Percentiles rank a stretch among this genome's conserved stretches.
These are phyloP conservation scores for Pyrocephalus nanus DNA, from an alignment of 2,797 vertebrate genomes.

Conservation along the genomic window DNA sequence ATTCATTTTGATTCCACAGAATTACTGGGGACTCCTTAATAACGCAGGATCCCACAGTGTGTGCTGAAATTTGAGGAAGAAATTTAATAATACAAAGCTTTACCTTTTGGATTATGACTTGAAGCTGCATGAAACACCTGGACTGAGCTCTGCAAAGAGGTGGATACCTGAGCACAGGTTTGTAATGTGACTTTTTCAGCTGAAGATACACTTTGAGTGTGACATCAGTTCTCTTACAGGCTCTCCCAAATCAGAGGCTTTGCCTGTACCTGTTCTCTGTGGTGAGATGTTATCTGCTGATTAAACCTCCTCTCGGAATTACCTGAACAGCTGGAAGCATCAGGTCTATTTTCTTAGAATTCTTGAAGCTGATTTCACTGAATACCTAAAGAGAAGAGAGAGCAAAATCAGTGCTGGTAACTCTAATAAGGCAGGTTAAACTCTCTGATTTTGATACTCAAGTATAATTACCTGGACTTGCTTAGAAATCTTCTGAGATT, in stretches of 20 bases:
- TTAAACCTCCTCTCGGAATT: not conserved
- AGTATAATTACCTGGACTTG: not conserved
- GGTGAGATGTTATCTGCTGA: not conserved
- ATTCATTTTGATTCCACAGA: not conserved
- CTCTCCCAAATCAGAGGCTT: not conserved
- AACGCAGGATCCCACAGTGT: accelerated
- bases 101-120: not conserved
- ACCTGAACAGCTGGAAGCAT: not conserved
- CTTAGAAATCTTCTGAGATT: not conserved
- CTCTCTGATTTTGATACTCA: not conserved
- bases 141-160: not conserved
- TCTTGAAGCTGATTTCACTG: not conserved
- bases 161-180: not conserved
- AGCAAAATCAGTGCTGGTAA: not conserved
- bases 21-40: not conserved
- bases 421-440: not conserved
- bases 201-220: not conserved
- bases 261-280: not conserved
- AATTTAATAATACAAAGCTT: not conserved
- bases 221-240: not conserved
- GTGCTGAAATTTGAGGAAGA: not conserved
- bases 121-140: not conserved
- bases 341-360: not conserved
- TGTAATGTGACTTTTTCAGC: not conserved
- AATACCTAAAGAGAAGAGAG: not conserved